phyloP scores from a whole-genome alignment of 2,797 vertebrate species.

The Spinus olivaceus region DNA sequence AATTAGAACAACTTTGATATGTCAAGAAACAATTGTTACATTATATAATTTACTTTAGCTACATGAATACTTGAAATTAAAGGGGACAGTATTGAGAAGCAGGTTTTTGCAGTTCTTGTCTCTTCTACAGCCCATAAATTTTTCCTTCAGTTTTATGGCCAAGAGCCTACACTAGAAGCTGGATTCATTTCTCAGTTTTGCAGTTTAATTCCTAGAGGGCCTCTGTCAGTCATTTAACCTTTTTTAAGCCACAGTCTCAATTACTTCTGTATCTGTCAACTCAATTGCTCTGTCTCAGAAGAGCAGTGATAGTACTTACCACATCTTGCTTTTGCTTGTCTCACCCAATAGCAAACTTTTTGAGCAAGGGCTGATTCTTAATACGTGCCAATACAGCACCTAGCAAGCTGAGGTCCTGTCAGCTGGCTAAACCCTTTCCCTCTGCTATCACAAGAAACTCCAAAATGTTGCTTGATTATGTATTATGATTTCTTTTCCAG shows the following conservation, averaged over 20 bases:
- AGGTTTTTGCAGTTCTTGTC: not conserved
- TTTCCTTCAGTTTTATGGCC: not conserved
- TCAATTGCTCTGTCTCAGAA: not conserved
- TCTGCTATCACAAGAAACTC: fast-evolving
- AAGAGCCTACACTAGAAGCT: not conserved
- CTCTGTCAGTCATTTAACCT: not conserved
- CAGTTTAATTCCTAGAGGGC: not conserved
- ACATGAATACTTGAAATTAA: not conserved
- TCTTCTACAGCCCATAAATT: not conserved
- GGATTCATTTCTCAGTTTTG: not conserved
- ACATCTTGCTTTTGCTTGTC: not conserved
- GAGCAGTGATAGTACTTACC: not conserved
- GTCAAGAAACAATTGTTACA: not conserved
- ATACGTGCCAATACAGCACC: not conserved
- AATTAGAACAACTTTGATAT: not conserved
- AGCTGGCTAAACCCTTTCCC: not conserved
- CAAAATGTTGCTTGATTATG: not conserved
- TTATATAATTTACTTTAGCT: not conserved
- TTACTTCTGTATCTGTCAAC: not conserved
- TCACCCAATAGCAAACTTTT: not conserved
- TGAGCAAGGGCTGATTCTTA: not conserved
- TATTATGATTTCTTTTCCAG: not conserved
- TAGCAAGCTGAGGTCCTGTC: not conserved
- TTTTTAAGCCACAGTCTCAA: not conserved
- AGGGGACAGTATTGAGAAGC: not conserved